phyloP scores from a whole-genome alignment of 2,888 invertebrate genomes.

The Orthosia incerta region DNA sequence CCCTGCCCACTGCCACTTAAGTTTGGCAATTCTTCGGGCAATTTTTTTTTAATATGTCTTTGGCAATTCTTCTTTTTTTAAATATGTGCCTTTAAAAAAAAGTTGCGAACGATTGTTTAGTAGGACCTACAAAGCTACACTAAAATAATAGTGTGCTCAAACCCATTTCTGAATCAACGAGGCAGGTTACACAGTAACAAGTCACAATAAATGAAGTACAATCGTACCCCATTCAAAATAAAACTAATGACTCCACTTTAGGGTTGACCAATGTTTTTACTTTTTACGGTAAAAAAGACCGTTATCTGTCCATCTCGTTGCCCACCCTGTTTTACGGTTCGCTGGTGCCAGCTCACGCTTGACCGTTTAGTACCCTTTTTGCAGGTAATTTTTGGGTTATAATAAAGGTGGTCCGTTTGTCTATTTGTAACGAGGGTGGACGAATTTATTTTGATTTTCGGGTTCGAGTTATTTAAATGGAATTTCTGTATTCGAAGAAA shows the following conservation, averaged over 20 bases:
- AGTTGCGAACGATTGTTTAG: too few species aligned
- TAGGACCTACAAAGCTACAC: too few species aligned
- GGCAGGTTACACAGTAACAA: not conserved
- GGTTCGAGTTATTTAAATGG: not conserved
- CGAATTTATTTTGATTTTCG: conserved; percentile 35
- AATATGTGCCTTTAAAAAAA: too few species aligned
- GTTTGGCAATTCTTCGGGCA: too few species aligned
- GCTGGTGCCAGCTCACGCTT: conserved; percentile 62
- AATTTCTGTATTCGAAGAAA: not conserved
- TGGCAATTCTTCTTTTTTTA: too few species aligned
- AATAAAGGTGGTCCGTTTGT: conserved; percentile 35
- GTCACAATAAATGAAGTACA: conserved; percentile 35
- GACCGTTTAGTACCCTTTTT: conserved; percentile 57
- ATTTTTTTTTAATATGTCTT: too few species aligned
- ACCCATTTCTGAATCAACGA: too few species aligned
- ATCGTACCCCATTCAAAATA: conserved; percentile 37
- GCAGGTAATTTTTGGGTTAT: conserved; percentile 49
- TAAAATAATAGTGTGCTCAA: too few species aligned
- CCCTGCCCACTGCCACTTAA: too few species aligned
- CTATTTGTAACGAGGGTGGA: conserved; percentile 34
- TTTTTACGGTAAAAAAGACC: conserved; percentile 42
- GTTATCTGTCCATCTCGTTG: conserved; percentile 66
- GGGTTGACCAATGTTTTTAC: conserved; percentile 40
- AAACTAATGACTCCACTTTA: conserved; percentile 43
- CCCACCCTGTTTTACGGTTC: conserved; percentile 62